Base-by-base conservation (phyloP, 2,113 vertebrate genomes). In the Myotis brandtii region DNA sequence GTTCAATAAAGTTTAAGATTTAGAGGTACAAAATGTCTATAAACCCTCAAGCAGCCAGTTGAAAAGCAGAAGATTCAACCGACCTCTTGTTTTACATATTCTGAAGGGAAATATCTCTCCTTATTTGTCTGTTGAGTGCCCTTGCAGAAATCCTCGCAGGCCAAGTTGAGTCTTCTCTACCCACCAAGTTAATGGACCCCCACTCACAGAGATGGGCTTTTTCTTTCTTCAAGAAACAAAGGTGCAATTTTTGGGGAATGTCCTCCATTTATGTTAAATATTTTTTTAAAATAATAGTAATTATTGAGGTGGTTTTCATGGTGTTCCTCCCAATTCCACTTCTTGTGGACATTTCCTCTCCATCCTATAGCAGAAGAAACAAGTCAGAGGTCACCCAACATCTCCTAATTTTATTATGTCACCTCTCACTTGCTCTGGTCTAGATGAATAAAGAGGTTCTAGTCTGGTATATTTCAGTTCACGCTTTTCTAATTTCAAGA, bases 241-340 rank as follows among this genome's bases (percentile, higher is more conserved):
- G 25, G 43, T 64, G 14, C 3, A 6, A 88, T 95, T 88, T 88
- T 94, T 77, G 94, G 43, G 46, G 89, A 83, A 95, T 67, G 16
- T 72, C 16, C 46, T 89, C 80, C 6, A 21, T 75, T 30, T 46
- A 20, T 3, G 32, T 70, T 72, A 79, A 14, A 32, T 16, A 18
- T 82, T 25, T 34, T 83, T 86, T 17, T 46, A 17, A 32, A 88
- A 75, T 5, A 37, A 54, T 64, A 43, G 5, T 27, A 66, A 70
- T 66, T 21, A 30, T 48, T 37, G 5, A 17, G 10, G 10, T 81
- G 12, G 21, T 59, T 80, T 89, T 27, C 2, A 0, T 16, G 23
- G 9, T 66, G 2, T 32, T 79, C 83, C n/a, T 75, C 64, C 3
- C 16, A 56, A 72, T 66, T 87, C 34, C 12, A 67, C 46, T 48